A percentile compares a stretch with the other conserved stretches of the same genome.
These are phyloP conservation scores for Odontophorus gujanensis DNA, from an alignment of 2,113 vertebrate species.

Conservation along the genomic window DNA sequence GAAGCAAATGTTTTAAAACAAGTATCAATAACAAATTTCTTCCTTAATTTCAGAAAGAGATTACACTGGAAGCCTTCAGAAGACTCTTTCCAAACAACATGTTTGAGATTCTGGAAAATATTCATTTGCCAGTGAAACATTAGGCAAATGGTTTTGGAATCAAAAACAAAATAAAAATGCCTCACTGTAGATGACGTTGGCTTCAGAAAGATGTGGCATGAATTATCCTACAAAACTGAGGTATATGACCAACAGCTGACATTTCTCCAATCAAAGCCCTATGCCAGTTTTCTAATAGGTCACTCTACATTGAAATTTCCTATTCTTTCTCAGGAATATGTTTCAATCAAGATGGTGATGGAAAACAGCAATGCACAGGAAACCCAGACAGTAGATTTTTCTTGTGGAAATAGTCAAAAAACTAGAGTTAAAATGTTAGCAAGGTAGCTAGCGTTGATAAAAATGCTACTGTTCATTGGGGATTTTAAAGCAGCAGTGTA, in stretches of 20 bases:
- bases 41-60: not conserved
- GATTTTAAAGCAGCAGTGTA: constrained; percentile 13
- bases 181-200: not conserved
- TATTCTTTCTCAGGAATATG: not conserved
- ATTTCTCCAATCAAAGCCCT: not conserved
- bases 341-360: not conserved
- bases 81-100: not conserved
- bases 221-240: not conserved
- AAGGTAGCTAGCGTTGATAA: not conserved
- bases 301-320: not conserved
- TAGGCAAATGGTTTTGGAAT: not conserved
- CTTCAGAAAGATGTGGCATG: not conserved
- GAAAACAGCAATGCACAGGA: not conserved
- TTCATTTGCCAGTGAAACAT: not conserved
- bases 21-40: not conserved
- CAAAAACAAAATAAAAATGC: not conserved
- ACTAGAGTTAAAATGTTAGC: not conserved
- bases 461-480: not conserved
- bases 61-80: not conserved
- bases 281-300: not conserved
- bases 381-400: not conserved
- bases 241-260: not conserved
- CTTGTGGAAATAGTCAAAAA: not conserved
- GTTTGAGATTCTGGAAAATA: not conserved
- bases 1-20: not conserved